Conservation (phyloP, 2,113 vertebrate genomes). For the Takifugu bimaculatus region DNA sequence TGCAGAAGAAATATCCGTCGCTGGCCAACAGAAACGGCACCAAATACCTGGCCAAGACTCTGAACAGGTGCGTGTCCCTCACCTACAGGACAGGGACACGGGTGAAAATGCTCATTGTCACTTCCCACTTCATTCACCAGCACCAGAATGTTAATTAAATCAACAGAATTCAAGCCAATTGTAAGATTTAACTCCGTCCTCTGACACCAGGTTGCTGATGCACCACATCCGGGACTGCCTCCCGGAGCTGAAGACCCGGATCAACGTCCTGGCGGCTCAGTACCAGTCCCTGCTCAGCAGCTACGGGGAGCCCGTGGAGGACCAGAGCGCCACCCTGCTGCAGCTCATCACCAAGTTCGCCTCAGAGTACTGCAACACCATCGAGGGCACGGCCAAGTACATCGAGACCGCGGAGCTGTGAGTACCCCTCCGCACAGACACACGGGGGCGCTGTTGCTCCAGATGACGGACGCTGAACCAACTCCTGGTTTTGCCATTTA, state of each 20-base stretch:
- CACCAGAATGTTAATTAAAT: no score
- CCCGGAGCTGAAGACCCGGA: slow-evolving; percentile 95
- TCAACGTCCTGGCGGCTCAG: slow-evolving; percentile 95
- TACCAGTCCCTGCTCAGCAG: slow-evolving; percentile 96
- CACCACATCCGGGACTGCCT: slow-evolving; percentile 98
- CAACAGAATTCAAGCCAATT: no score
- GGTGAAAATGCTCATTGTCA: no score
- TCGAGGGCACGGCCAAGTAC: slow-evolving; percentile 98
- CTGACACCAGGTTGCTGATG: slow-evolving; percentile 85
- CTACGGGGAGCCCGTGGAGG: slow-evolving; percentile 95
- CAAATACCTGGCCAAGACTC: slow-evolving; percentile 92
- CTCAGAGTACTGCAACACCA: slow-evolving; percentile 98
- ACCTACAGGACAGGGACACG: no score
- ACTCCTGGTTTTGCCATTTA: slow-evolving; percentile 21
- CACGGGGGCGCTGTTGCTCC: slow-evolving; percentile 51
- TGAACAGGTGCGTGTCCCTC: slow-evolving; percentile 82
- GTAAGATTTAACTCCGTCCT: background rate
- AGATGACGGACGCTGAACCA: background rate
- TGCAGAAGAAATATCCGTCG: slow-evolving; percentile 98
- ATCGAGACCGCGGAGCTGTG: slow-evolving; percentile 97
- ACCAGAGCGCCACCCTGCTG: slow-evolving; percentile 93
- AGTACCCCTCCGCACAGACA: slow-evolving; percentile 63
- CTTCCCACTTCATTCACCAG: no score
- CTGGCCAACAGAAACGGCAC: slow-evolving; percentile 95
- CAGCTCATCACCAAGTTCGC: slow-evolving; percentile 99